Conservation (phyloP, 1,140 invertebrate species). For the Pseudomyrmex concolor region DNA sequence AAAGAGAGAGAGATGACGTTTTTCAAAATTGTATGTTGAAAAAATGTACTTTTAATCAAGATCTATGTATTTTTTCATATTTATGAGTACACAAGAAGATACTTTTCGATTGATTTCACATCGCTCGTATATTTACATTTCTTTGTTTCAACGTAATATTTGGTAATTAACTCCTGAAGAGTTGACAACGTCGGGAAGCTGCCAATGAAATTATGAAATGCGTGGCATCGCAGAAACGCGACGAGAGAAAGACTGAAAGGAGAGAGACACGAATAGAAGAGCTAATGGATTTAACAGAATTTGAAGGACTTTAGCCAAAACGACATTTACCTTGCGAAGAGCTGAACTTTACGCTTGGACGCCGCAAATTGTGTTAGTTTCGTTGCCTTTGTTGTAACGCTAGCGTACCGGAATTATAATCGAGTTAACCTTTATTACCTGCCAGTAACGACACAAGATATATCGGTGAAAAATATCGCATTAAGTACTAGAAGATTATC, state of each 20-base stretch:
- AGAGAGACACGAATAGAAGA: background rate
- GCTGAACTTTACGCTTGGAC: slow-evolving; percentile 55
- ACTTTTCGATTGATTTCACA: background rate
- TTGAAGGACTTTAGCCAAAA: slow-evolving; percentile 40
- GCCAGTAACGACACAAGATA: slow-evolving; percentile 33
- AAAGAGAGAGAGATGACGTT: too few species aligned
- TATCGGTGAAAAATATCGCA: too few species aligned
- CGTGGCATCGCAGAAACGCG: background rate
- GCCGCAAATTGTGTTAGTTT: slow-evolving; percentile 56
- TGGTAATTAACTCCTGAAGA: background rate
- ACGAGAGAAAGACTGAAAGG: background rate
- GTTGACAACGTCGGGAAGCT: background rate
- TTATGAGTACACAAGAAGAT: background rate
- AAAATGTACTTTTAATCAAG: background rate
- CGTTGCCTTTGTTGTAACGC: slow-evolving; percentile 52
- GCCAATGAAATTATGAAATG: slow-evolving; percentile 13
- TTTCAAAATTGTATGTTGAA: slow-evolving; percentile 1
- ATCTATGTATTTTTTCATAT: background rate
- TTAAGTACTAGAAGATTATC: too few species aligned
- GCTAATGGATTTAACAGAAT: slow-evolving; percentile 52
- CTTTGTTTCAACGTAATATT: background rate
- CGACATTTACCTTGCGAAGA: slow-evolving; percentile 34
- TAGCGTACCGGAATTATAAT: slow-evolving; percentile 39
- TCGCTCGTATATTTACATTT: background rate
- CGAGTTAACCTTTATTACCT: slow-evolving; percentile 54